Evolutionary conservation across 2,797 vertebrate genomes (phyloP).

Genomic region (Acrossocheilus fasciatus): DNA sequence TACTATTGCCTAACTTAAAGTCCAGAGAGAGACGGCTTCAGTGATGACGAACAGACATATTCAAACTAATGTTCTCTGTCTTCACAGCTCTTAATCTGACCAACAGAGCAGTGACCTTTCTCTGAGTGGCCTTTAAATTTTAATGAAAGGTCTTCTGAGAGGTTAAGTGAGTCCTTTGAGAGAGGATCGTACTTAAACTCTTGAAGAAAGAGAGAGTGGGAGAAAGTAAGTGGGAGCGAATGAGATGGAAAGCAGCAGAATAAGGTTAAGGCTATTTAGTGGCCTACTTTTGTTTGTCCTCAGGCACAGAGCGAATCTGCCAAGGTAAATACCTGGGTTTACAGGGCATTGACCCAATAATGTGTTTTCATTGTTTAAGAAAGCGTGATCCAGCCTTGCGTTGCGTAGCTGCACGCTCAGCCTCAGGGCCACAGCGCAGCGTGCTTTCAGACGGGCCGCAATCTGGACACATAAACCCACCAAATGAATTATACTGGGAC

Average conservation of each 20-base stretch:
- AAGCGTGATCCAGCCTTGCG: background rate
- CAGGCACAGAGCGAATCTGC: slow-evolving; percentile 6
- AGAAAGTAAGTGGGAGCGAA: slow-evolving; percentile 7
- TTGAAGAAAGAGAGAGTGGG: slow-evolving; percentile 11
- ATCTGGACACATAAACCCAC: background rate
- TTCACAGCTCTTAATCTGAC: slow-evolving; percentile 39
- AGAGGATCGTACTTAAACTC: slow-evolving; percentile 22
- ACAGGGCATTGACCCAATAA: slow-evolving; percentile 23
- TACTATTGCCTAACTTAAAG: background rate
- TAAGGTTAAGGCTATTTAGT: slow-evolving; percentile 30
- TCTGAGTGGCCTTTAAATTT: slow-evolving; percentile 51
- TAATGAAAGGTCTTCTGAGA: slow-evolving; percentile 53
- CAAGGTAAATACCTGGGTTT: slow-evolving; percentile 33
- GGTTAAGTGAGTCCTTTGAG: slow-evolving; percentile 54
- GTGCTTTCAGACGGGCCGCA: background rate
- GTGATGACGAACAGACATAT: slow-evolving; percentile 37
- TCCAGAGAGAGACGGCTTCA: background rate
- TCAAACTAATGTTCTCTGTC: slow-evolving; percentile 42
- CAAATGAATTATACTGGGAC: background rate
- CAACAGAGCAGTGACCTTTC: slow-evolving; percentile 43
- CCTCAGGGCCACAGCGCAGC: background rate
- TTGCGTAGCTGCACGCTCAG: background rate
- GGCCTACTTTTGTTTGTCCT: slow-evolving; percentile 36
- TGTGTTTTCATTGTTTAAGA: slow-evolving; percentile 38
- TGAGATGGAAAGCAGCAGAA: slow-evolving; percentile 33